Conservation (phyloP, 2,888 invertebrate species). For the Heliconius charithonia region DNA sequence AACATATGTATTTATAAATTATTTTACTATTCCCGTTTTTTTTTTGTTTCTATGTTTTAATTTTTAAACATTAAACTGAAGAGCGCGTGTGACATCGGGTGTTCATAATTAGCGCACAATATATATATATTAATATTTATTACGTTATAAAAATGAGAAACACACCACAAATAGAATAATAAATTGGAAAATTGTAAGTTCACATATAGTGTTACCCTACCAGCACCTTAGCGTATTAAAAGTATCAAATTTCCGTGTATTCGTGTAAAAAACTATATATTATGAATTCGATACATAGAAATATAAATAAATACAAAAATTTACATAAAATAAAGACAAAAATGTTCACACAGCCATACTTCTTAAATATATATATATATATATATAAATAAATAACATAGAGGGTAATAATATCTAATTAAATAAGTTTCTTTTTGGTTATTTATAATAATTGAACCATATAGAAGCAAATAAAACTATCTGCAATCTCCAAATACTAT, state of each 20-base stretch:
- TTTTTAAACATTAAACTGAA: not conserved
- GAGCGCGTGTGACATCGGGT: not conserved
- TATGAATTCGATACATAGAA: constrained; percentile 25
- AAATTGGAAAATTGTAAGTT: constrained; percentile 37
- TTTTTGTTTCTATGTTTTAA: constrained; percentile 5
- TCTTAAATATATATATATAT: too few relatives aligned
- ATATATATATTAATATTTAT: constrained; percentile 28
- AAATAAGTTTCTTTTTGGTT: constrained; percentile 75
- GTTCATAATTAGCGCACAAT: constrained; percentile 34
- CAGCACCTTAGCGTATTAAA: constrained; percentile 70
- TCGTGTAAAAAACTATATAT: constrained; percentile 18
- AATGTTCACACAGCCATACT: constrained; percentile 81
- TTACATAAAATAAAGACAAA: constrained; percentile 73
- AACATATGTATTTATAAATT: constrained; percentile 22
- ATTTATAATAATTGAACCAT: constrained; percentile 41
- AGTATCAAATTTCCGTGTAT: constrained; percentile 32
- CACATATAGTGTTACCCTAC: constrained; percentile 58
- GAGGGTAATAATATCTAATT: constrained; percentile 55
- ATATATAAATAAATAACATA: constrained; percentile 77
- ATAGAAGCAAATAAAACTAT: not conserved
- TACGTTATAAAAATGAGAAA: constrained; percentile 51
- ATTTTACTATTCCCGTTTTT: constrained; percentile 12
- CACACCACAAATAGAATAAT: constrained; percentile 42
- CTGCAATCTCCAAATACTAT: not conserved
- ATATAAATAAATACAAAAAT: constrained; percentile 42